Conservation (phyloP, 2,888 invertebrate genomes). For the Lysandra coridon region DNA sequence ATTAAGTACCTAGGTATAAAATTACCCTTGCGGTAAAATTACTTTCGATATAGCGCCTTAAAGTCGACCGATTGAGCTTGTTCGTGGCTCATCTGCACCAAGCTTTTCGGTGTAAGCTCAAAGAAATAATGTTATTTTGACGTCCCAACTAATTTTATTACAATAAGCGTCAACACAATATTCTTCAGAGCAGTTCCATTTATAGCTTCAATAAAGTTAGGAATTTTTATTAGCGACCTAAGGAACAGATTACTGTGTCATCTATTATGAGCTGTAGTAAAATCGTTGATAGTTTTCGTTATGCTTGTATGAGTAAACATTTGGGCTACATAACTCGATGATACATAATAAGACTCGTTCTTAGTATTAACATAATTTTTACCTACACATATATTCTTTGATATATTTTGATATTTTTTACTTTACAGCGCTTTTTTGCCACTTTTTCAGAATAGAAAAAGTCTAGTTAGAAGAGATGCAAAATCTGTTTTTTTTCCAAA, state of each 20-base stretch:
- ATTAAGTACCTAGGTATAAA: no score
- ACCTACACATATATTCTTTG: no score
- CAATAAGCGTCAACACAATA: slow-evolving; percentile 2
- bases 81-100: neutral
- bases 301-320: neutral
- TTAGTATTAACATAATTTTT: neutral
- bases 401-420: no score
- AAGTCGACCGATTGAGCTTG: neutral
- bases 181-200: neutral
- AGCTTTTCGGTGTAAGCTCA: no score
- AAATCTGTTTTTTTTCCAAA: no score
- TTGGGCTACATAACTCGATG: no score
- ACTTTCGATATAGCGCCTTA: no score
- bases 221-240: slow-evolving; percentile 16
- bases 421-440: no score
- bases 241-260: neutral
- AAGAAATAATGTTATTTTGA: neutral
- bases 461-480: no score
- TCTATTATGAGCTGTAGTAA: slow-evolving; percentile 3
- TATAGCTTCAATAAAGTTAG: neutral
- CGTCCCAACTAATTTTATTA: neutral
- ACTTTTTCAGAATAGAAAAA: no score
- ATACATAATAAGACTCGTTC: neutral
- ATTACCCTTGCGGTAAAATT: no score
- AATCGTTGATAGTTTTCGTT: neutral